These are phyloP conservation scores for Drosophila macrospina DNA, from an alignment of 2,888 invertebrate species.

Conservation along the genomic window DNA sequence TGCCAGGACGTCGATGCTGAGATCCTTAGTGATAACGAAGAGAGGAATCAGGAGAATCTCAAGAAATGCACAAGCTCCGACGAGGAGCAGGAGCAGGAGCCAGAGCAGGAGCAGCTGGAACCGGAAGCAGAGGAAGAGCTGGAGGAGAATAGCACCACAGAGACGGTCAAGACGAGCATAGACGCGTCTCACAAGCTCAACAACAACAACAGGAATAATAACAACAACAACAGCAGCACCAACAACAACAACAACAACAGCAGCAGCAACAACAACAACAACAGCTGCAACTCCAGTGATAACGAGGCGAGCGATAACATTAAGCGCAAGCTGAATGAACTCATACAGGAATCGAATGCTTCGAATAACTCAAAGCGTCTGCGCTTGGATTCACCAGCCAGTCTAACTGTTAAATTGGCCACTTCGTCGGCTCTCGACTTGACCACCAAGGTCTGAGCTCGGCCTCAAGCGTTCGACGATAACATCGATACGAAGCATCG, in stretches of 20 bases:
- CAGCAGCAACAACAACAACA: slow-evolving; percentile 53
- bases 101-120: background rate
- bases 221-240: slow-evolving; percentile 13
- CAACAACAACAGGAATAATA: slow-evolving; percentile 40
- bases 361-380: slow-evolving; percentile 58
- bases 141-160: slow-evolving; percentile 45
- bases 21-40: slow-evolving; percentile 62
- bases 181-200: slow-evolving; percentile 43
- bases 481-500: slow-evolving; percentile 8
- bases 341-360: slow-evolving; percentile 53
- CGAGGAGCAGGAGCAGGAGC: background rate
- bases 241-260: slow-evolving; percentile 44
- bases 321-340: slow-evolving; percentile 63
- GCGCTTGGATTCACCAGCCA: slow-evolving; percentile 49
- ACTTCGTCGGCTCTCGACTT: slow-evolving; percentile 85
- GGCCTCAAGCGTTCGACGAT: background rate
- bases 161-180: slow-evolving; percentile 54
- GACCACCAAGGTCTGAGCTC: slow-evolving; percentile 89
- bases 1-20: slow-evolving; percentile 64
- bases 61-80: background rate
- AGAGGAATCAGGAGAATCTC: too few species aligned
- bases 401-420: slow-evolving; percentile 54
- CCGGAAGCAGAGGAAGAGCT: slow-evolving; percentile 3
- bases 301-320: slow-evolving; percentile 50
- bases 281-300: slow-evolving; percentile 62